Base-by-base conservation (phyloP, 2,113 vertebrate species). In the Isurus oxyrinchus region DNA sequence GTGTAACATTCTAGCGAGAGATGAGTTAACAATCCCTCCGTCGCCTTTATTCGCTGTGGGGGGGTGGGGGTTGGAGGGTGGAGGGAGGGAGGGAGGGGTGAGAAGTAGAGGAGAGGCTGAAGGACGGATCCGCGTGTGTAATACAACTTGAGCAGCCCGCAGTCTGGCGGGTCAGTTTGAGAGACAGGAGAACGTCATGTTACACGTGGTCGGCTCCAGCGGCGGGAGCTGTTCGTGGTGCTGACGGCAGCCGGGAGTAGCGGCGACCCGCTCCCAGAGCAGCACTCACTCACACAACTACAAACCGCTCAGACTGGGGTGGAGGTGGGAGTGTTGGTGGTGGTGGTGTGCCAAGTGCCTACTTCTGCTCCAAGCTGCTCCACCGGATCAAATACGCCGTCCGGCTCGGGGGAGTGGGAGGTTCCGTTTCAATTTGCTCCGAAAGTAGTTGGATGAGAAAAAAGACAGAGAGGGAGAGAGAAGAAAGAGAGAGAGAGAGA, bases 371-470 rank as follows among this genome's bases (percentile, higher is more conserved):
- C 44, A 57, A 94, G 31, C 57, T 31, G 10, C 1, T 27, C 1
- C 19, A 4, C 25, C 21, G 31, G 14, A 57, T 31, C 25, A 35
- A 13, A 90, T 3, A 14, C 87, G 3, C 49, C 53, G 13, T 84
- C 79, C n/a, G 35, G 35, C 16, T 86, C 81, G 81, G 0, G 11
- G 14, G 53, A 49, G 44, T 49, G 53, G 25, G 7, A 57, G 55
- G 31, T 8, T 2, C 35, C 5, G 14, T 63, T 55, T 91, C 27
- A 63, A 40, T 16, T 63, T 7, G 21, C 59, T 40, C 0, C 35
- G 90, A 94, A 94, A 94, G 59, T 94, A 94, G 57, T 94, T 94
- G 79, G 96, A 40, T 27, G 40, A 27, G 72, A 67, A 95, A 55
- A 55, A 25, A 79, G 96, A 96, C 66, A 81, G 61, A 5, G 61